Evolutionary conservation across 1,140 invertebrate genomes (phyloP).

Genomic region (Ips typographus): DNA sequence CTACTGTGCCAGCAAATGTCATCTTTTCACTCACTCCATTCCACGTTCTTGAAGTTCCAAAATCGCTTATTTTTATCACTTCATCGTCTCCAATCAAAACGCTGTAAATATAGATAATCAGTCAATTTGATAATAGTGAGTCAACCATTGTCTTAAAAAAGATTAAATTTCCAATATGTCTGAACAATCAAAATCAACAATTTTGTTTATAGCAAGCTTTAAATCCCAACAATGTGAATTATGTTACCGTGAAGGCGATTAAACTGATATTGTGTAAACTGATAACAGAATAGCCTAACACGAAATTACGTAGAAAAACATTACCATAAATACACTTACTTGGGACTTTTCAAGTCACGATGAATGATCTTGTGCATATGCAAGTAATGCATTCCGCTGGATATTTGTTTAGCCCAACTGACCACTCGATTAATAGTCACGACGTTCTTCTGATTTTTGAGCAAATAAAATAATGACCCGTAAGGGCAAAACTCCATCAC

Average conservation of each 20-base stretch:
- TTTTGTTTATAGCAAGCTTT: too few relatives aligned
- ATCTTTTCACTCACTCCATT: constrained; percentile 91
- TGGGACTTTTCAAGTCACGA: constrained; percentile 93
- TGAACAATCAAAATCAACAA: too few relatives aligned
- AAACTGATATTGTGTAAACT: too few relatives aligned
- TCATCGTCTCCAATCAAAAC: constrained; percentile 90
- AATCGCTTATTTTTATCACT: constrained; percentile 95
- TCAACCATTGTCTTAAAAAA: too few relatives aligned
- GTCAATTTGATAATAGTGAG: not conserved
- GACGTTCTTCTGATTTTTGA: constrained; percentile 70
- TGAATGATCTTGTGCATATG: constrained; percentile 97
- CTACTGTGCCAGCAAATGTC: constrained; percentile 96
- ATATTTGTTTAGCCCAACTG: constrained; percentile 94
- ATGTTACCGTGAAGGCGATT: too few relatives aligned
- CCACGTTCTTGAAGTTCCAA: constrained; percentile 94
- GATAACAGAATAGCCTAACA: too few relatives aligned
- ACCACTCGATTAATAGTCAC: constrained; percentile 83
- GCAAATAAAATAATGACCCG: constrained; percentile 89
- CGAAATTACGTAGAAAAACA: not conserved
- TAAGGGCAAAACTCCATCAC: constrained; percentile 98
- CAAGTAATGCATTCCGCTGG: constrained; percentile 93
- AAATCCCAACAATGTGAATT: too few relatives aligned
- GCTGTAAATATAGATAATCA: constrained; percentile 59
- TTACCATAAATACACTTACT: constrained; percentile 65
- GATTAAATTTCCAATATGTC: too few relatives aligned